A percentile compares a stretch with the other conserved stretches of the same genome.
Conservation (phyloP, 2,797 vertebrate genomes). For the Alosa sapidissima region DNA sequence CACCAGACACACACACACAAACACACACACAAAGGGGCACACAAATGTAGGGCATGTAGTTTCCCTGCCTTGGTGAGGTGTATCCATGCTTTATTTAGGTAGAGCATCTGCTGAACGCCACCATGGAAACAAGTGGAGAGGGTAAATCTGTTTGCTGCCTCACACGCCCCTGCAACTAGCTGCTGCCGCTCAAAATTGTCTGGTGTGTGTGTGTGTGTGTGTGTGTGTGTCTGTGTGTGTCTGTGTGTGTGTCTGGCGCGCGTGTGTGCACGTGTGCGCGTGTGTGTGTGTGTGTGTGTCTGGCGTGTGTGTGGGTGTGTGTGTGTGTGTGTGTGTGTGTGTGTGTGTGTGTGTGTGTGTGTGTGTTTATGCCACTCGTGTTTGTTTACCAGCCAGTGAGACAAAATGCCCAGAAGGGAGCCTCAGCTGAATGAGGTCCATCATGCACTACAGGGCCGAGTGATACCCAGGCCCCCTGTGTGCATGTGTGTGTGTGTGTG, state of each 20-base stretch:
- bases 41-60: slow-evolving; percentile 8
- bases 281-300: too few species aligned
- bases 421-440: too few species aligned
- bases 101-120: background rate
- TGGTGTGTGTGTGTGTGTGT: background rate
- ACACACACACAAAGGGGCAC: slow-evolving; percentile 14
- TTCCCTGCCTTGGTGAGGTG: background rate
- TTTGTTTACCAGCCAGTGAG: background rate
- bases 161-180: background rate
- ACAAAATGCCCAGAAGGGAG: background rate
- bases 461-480: too few species aligned
- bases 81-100: slow-evolving; percentile 1
- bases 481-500: too few species aligned
- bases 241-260: background rate
- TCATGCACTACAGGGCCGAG: too few species aligned
- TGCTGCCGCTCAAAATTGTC: background rate
- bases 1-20: slow-evolving; percentile 31
- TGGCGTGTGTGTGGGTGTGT: too few species aligned
- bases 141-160: background rate
- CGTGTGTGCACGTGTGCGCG: background rate
- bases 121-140: background rate
- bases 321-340: background rate
- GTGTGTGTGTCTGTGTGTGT: background rate
- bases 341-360: background rate
- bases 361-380: background rate